These are phyloP conservation scores for Chymomyza fuscimana DNA, from an alignment of 2,888 invertebrate genomes.

Conservation along the genomic window DNA sequence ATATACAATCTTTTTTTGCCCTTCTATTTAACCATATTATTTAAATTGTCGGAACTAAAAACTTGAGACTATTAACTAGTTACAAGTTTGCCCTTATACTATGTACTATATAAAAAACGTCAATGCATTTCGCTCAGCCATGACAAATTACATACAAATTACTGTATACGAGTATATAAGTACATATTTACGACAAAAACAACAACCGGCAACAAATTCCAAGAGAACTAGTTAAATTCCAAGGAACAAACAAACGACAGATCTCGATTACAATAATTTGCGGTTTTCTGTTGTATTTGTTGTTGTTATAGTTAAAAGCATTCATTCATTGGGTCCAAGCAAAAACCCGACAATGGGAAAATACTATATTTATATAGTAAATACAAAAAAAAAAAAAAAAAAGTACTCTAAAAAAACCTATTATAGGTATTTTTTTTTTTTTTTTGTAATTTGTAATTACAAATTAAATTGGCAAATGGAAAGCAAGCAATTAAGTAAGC, in stretches of 20 bases:
- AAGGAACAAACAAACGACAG: neutral
- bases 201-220: constrained; percentile 17
- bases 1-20: constrained; percentile 52
- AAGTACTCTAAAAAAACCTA: neutral
- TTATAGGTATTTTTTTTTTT: neutral
- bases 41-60: neutral
- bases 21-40: neutral
- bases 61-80: neutral
- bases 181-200: constrained; percentile 7
- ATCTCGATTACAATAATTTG: constrained; percentile 41
- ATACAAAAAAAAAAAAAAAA: neutral
- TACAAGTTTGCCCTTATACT: neutral
- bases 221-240: constrained; percentile 26
- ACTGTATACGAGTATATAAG: neutral
- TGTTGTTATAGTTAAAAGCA: neutral
- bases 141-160: constrained; percentile 6
- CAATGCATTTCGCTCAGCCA: constrained; percentile 15
- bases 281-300: constrained; percentile 27
- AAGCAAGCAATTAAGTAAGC: constrained; percentile 39
- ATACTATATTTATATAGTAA: too few relatives aligned
- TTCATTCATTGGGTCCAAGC: constrained; percentile 1
- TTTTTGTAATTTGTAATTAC: neutral
- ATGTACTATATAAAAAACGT: neutral
- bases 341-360: constrained; percentile 10
- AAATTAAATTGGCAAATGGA: constrained; percentile 31